Conservation (phyloP, 2,797 vertebrate genomes). For the Phoeniculus purpureus region DNA sequence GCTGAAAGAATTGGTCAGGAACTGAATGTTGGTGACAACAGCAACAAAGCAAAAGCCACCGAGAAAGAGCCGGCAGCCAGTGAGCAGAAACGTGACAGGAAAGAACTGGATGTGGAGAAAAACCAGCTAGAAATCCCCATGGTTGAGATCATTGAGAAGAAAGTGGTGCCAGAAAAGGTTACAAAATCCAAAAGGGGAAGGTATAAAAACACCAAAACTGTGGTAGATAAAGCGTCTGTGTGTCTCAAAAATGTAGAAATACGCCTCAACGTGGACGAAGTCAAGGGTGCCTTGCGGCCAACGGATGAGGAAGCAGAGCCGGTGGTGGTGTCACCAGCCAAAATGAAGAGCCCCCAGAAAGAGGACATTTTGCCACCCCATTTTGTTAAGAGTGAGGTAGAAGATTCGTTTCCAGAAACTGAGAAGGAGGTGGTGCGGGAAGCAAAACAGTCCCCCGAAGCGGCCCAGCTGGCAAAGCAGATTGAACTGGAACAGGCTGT, state of each 20-base stretch:
- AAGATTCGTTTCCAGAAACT: constrained; percentile 61
- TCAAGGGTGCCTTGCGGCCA: constrained; percentile 82
- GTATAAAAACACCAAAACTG: constrained; percentile 83
- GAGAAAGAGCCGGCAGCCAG: constrained; percentile 67
- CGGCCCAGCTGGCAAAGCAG: constrained; percentile 87
- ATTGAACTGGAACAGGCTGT: constrained; percentile 96
- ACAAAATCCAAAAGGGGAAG: constrained; percentile 82
- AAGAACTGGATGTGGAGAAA: constrained; percentile 74
- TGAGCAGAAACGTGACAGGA: constrained; percentile 76
- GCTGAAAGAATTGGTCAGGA: constrained; percentile 72
- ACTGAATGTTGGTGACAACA: constrained; percentile 61
- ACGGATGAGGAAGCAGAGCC: constrained; percentile 79
- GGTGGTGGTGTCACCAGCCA: constrained; percentile 72
- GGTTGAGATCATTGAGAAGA: constrained; percentile 81
- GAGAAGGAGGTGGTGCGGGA: constrained; percentile 81
- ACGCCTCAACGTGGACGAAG: constrained; percentile 84
- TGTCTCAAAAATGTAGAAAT: constrained; percentile 88
- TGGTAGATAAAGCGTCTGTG: constrained; percentile 84
- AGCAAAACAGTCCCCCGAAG: constrained; percentile 81
- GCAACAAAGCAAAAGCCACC: constrained; percentile 64
- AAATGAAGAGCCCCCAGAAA: constrained; percentile 80
- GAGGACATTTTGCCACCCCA: constrained; percentile 72
- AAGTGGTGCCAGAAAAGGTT: constrained; percentile 74
- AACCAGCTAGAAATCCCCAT: constrained; percentile 69
- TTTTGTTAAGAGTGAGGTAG: constrained; percentile 75